A percentile compares a stretch with the other conserved stretches of the same genome.
phyloP scores from a whole-genome alignment of 2,113 vertebrate genomes.

The Gnathochromis pfefferi region DNA sequence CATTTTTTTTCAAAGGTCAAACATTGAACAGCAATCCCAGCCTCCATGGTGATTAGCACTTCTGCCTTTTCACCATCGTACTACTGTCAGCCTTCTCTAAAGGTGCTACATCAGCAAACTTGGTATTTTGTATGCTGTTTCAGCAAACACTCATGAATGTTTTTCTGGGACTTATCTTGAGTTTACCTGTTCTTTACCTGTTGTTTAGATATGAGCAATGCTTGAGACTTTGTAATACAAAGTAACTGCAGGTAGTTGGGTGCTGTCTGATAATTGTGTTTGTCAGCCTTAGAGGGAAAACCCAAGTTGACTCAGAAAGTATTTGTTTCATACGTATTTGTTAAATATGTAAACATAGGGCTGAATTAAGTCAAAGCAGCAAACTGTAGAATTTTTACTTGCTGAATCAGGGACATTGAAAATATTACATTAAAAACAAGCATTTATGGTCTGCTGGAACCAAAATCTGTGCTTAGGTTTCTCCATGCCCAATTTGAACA shows the following conservation, averaged over 20 bases:
- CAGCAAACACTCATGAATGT: not conserved
- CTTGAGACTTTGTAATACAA: not conserved
- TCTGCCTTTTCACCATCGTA: not conserved
- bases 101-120: not conserved
- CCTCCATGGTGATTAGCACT: not conserved
- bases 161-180: not conserved
- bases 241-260: not conserved
- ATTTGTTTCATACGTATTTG: not conserved
- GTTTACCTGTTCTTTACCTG: not conserved
- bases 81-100: not conserved
- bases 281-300: not conserved
- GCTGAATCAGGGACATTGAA: not conserved
- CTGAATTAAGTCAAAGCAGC: not conserved
- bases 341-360: not conserved
- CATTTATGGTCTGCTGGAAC: not conserved
- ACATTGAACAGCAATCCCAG: not conserved
- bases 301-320: not conserved
- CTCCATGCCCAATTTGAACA: not conserved
- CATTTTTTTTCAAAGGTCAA: not conserved
- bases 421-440: not conserved
- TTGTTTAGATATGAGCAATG: not conserved
- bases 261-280: not conserved
- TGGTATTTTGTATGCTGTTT: not conserved
- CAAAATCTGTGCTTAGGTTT: not conserved
- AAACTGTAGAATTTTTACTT: not conserved